Conservation (phyloP, 92 coral and sea anemone species). For the Micromussa lordhowensis region DNA sequence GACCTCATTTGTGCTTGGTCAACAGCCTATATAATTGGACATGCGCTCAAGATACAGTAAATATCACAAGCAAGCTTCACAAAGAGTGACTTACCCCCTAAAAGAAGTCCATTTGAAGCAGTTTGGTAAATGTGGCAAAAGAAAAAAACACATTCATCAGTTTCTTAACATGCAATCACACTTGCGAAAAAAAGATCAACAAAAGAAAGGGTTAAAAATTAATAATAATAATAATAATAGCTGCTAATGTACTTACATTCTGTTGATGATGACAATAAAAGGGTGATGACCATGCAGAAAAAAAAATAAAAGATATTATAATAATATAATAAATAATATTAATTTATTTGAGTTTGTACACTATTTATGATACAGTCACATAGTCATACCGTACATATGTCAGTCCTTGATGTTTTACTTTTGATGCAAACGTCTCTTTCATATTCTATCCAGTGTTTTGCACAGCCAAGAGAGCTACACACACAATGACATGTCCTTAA, state of each 20-base stretch:
- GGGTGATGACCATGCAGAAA: neutral
- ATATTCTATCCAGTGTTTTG: too few species aligned
- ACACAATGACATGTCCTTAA: neutral
- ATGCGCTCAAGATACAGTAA: neutral
- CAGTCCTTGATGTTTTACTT: neutral
- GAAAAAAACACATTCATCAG: neutral
- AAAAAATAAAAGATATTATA: neutral
- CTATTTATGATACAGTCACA: neutral
- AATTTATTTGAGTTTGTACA: too few species aligned
- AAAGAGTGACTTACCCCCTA: slow-evolving; percentile 43
- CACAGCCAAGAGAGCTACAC: neutral
- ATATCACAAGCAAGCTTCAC: neutral
- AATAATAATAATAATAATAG: neutral
- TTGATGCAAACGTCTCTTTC: neutral
- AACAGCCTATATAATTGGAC: neutral
- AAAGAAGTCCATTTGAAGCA: neutral
- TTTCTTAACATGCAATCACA: neutral
- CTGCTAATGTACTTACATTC: slow-evolving; percentile 23
- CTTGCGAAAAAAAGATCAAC: neutral
- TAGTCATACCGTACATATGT: too few species aligned
- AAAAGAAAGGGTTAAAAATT: neutral
- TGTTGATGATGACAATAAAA: neutral
- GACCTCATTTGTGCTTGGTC: too few species aligned
- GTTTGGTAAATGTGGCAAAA: neutral
- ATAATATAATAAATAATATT: too few species aligned